Conservation (phyloP, 2,888 invertebrate genomes). For the Apodemia zela region DNA sequence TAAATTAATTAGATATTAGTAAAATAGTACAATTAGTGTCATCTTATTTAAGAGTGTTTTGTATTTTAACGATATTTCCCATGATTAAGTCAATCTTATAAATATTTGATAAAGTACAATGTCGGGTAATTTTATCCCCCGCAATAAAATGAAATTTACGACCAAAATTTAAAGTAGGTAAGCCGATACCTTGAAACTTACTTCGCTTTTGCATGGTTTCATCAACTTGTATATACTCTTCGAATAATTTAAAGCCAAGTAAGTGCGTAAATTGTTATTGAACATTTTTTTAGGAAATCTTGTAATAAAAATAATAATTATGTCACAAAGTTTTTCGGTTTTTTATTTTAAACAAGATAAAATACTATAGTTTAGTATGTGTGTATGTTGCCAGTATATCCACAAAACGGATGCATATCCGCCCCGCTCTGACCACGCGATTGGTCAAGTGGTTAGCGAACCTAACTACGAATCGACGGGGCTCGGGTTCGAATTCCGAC, state of each 20-base stretch:
- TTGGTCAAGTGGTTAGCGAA: too few species aligned
- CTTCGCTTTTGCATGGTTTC: slow-evolving; percentile 1
- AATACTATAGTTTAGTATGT: too few species aligned
- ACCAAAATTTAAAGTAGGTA: slow-evolving; percentile 15
- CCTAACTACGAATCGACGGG: too few species aligned
- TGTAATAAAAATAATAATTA: background rate
- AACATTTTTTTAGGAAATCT: background rate
- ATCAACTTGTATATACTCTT: background rate
- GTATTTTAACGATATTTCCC: background rate
- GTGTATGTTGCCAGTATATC: too few species aligned
- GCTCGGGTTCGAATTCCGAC: too few species aligned
- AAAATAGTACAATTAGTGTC: too few species aligned
- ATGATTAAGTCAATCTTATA: background rate
- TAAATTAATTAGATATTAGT: too few species aligned
- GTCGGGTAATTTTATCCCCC: background rate
- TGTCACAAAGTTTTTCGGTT: too few species aligned
- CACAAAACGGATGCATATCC: too few species aligned
- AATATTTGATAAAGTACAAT: slow-evolving; percentile 2
- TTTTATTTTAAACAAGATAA: too few species aligned
- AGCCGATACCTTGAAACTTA: slow-evolving; percentile 6
- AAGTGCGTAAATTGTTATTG: background rate
- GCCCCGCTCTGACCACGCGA: too few species aligned
- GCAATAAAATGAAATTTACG: slow-evolving; percentile 13
- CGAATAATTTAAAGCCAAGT: background rate
- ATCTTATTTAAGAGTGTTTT: background rate